Percentiles rank a stretch among this genome's conserved stretches.
Evolutionary conservation across 2,797 vertebrate genomes (phyloP).

Genomic region (Danio kyathit): DNA sequence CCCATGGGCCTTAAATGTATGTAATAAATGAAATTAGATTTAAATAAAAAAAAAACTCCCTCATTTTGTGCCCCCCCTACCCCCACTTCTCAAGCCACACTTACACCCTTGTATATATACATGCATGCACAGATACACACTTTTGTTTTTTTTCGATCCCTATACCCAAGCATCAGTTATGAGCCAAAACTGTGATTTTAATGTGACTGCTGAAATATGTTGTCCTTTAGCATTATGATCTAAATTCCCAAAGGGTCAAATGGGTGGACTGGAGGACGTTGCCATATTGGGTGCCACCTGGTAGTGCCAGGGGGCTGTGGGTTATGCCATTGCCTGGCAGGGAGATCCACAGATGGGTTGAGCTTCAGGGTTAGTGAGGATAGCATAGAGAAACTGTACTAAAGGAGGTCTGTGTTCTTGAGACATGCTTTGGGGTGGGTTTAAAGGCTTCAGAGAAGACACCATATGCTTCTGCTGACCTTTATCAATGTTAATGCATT

Average conservation of each 20-base stretch:
- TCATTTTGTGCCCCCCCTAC: too few species aligned
- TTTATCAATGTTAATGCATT: slow-evolving; percentile 61
- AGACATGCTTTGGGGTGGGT: slow-evolving; percentile 53
- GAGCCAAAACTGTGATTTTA: not conserved
- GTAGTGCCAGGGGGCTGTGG: slow-evolving; percentile 60
- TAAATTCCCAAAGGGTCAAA: slow-evolving; percentile 6
- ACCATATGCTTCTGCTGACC: slow-evolving; percentile 71
- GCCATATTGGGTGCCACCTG: slow-evolving; percentile 74
- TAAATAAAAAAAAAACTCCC: too few species aligned
- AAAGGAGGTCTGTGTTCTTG: slow-evolving; percentile 32
- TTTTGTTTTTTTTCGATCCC: too few species aligned
- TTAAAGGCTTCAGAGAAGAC: slow-evolving; percentile 50
- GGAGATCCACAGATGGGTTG: slow-evolving; percentile 68
- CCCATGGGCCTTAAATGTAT: too few species aligned
- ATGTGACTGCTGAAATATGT: not conserved
- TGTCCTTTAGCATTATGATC: not conserved
- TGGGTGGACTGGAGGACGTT: slow-evolving; percentile 25
- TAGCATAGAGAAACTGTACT: slow-evolving; percentile 30
- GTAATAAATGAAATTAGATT: too few species aligned
- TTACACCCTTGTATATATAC: too few species aligned
- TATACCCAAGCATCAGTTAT: not conserved
- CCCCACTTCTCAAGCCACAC: too few species aligned
- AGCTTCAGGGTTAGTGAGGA: slow-evolving; percentile 43
- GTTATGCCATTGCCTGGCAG: slow-evolving; percentile 51
- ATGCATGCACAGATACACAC: too few species aligned